Evolutionary conservation across 1,140 invertebrate species (phyloP), one percentile per base, ranked within the genome.

Genomic region (Diprion similis): DNA sequence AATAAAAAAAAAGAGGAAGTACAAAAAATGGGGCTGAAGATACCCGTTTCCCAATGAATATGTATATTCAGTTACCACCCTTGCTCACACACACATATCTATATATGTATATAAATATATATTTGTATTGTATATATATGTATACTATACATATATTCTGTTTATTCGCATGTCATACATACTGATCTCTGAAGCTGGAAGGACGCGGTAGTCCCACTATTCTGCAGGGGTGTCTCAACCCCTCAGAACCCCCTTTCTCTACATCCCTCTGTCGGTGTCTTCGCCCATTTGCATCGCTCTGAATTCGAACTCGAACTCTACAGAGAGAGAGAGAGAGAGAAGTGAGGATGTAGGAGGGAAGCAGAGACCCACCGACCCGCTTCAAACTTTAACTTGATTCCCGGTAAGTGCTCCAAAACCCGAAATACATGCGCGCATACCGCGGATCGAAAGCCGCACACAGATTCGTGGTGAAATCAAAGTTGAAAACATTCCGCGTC

Each of bases 251-350:
- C 51, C 51, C 11, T 59, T n/a, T n/a, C 51, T 59, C 11, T 59
- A 13, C 51, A 13, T 59, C 51, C n/a, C 51, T 59, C n/a, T 59
- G 11, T 59, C 51, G 11, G 1, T 59, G 11, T n/a, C 51, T 59
- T n/a, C n/a, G 51, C 51, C 11, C 51, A 59, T 59, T 59, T 59
- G 51, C 51, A 59, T 59, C 51, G 51, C 51, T 59, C 51, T 59
- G 51, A 59, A 59, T 59, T 59, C 51, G 51, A 59, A 59, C n/a
- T 59, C 51, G 51, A 59, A 59, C 51, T 59, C 51, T 37, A 6
- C 24, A 1, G 24, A 37, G 24, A 37, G 24, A 37, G 24, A 1
- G 1, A 6, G 2, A 1, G 24, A 37, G 24, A 37, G 24, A 37
- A 6, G 24, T 6, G 51, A 59, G n/a, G 11, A 13, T n/a, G n/a